Base-by-base conservation (phyloP, 1,140 invertebrate species). In the Drosophila suzukii region DNA sequence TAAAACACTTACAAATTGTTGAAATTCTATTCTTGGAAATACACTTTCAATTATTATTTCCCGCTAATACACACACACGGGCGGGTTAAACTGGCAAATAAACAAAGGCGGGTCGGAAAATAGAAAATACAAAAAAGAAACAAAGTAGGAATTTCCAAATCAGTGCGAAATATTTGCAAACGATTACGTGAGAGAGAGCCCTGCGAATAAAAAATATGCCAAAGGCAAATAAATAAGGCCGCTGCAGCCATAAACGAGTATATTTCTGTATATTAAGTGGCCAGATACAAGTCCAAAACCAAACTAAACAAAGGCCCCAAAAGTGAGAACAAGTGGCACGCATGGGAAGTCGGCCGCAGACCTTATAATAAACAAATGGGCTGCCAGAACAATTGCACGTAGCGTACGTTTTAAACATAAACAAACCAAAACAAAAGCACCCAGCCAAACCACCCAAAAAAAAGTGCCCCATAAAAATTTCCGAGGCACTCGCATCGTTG, bases 301-400 rank as follows among this genome's bases (percentile, higher is more conserved):
- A 81, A 81, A 55, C 65, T 60, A 75, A 85, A 81, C 71, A 74
- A 58, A 78, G 34, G 39, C 44, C 34, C 49, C 66, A 46, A 59
- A 68, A 57, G 47, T 51, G 67, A 61, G 58, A 88, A 88, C 84
- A 88, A 83, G 83, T 88, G 84, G 84, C 83, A 86, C 70, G 78
- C 51, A 83, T 75, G 83, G 80, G 59, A 86, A 85, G 82, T 85
- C 65, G 78, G 82, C 75, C 74, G 78, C 83, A 81, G 57, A 57
- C 76, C 61, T 80, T 88, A 68, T 73, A 88, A 88, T 88, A 88
- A 88, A 88, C 83, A 88, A 88, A 88, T 77, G 73, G 74, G 65
- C 83, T 88, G 83, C 83, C 83, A 75, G 70, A 72, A 78, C 76
- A 80, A 88, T 89, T 89, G 72, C 84, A 88, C 84, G 79, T 73